Percentiles rank a stretch among this genome's conserved stretches.
Conservation (phyloP, 2,797 vertebrate genomes). For the Pachyuromys duprasi region DNA sequence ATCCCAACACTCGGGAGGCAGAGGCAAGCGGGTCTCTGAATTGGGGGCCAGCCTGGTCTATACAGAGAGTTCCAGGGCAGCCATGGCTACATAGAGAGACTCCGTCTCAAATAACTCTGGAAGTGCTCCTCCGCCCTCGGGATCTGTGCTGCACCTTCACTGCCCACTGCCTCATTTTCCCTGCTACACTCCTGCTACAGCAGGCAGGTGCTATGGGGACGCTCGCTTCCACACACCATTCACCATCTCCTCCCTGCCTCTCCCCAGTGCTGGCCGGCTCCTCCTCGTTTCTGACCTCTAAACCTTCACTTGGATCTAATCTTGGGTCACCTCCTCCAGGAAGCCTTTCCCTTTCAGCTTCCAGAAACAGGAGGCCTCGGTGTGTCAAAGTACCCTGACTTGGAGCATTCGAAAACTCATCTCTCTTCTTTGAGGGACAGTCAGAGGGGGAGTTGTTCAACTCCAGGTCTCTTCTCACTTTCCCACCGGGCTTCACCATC, state of each 20-base stretch:
- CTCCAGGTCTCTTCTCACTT: neutral
- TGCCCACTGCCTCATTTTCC: neutral
- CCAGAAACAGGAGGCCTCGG: neutral
- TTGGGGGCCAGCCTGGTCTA: neutral
- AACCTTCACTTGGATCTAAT: neutral
- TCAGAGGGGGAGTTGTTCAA: neutral
- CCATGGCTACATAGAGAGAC: neutral
- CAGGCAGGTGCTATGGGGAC: neutral
- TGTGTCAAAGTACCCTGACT: too few species aligned
- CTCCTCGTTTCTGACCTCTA: neutral
- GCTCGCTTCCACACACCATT: accelerated
- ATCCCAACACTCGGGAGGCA: neutral
- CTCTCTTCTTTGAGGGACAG: neutral
- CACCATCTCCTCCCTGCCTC: neutral
- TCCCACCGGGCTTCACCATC: neutral
- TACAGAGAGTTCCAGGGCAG: neutral
- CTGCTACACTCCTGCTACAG: neutral
- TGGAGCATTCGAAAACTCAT: neutral
- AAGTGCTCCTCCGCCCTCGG: neutral
- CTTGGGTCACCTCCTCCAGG: neutral
- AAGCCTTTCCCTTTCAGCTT: slow-evolving; percentile 7
- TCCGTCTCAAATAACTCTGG: neutral
- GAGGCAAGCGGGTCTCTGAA: neutral
- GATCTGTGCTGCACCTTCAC: too few species aligned
- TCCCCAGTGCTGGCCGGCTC: neutral